Evolutionary conservation across 2,797 vertebrate genomes (phyloP), one percentile per base, ranked within the genome.

Genomic region (Phrynocephalus guinanensis): DNA sequence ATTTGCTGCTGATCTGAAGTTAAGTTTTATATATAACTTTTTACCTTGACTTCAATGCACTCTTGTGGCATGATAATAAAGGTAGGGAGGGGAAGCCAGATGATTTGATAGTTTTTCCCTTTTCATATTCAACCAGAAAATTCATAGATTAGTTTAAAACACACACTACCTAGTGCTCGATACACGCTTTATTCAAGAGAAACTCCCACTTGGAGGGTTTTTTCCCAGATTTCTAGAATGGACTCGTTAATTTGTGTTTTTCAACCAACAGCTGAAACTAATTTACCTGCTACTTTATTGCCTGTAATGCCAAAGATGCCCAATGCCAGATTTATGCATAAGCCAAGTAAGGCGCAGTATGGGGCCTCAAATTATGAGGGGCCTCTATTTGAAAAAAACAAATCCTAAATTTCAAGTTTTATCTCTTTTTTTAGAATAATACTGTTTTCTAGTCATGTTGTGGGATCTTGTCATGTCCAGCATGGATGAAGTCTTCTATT

Each of bases 231-330:
- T 16, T 50, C 60, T 87, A 81, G 82, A 90, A 88, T 89, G 56
- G 85, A 6, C 63, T 38, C 48, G 60, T 16, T 38, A 78, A 87
- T 86, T 70, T 81, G 83, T 38, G 22, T 13, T 90, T 52, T 87
- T 90, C 82, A 84, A 88, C 48, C 89, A 81, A 91, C 77, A 92
- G 85, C 70, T 83, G 87, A 85, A 85, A 91, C 91, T 92, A 92
- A 85, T 77, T 44, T 86, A 86, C 82, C 50, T 8, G 30, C 24
- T 38, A 4, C 90, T 89, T 87, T 85, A 80, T 88, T 60, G 88
- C 16, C 52, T 38, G 82, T 28, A 60, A 38, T n/a, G 50, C 30
- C 52, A 38, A 75, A 72, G 77, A 33, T 70, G 3, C 20, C 52
- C 13, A 13, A 56, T 56, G 9, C 60, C 60, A 63, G 71, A 73